Base-by-base conservation (phyloP, 2,113 vertebrate genomes). In the Xerus inauris region DNA sequence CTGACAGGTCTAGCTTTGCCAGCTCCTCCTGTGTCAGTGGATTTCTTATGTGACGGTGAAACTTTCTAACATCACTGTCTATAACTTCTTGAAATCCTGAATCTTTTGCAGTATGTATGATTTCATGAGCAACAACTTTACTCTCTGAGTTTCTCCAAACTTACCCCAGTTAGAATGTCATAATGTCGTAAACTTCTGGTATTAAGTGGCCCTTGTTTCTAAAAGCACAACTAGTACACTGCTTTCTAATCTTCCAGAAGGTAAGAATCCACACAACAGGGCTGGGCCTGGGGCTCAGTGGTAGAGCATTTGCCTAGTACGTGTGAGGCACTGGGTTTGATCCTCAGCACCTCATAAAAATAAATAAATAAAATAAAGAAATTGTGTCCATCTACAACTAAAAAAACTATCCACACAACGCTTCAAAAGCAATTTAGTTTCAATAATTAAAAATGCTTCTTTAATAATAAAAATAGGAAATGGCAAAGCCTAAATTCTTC, bases 381-480 rank as follows among this genome's bases (percentile, higher is more conserved):
- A 22, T 57, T 57, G 54, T 57, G 54, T 57, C 20, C 54, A 57
- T 57, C 54, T 8, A 57, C 54, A 57, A 57, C 54, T 57, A 57
- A 57, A 57, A 57, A 54, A 19, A 6, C 8, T 22, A 57, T 57
- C 20, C 20, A 57, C 20, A 24, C 0, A 59, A 0, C 64, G 54
- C 40, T 94, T 89, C 38, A 62, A 54, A 85, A 86, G n/a, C 26
- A 82, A 51, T 59, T 80, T 69, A 84, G 32, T 54, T 84, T 47
- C 40, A 62, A 17, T 9, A 64, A n/a, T n/a, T 24, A 45, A 54
- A 90, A 49, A 51, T 38, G 42, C 62, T 65, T 88, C 86, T 51
- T 92, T 38, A 47, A 64, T 89, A 38, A 59, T 94, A 85, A 86
- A 87, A 91, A 71, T 54, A 71, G 59, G 93, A 73, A 28, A 80